Percentiles rank a stretch among this genome's conserved stretches.
Evolutionary conservation across 2,797 vertebrate species (phyloP).

Genomic region (Coregonus sp.): DNA sequence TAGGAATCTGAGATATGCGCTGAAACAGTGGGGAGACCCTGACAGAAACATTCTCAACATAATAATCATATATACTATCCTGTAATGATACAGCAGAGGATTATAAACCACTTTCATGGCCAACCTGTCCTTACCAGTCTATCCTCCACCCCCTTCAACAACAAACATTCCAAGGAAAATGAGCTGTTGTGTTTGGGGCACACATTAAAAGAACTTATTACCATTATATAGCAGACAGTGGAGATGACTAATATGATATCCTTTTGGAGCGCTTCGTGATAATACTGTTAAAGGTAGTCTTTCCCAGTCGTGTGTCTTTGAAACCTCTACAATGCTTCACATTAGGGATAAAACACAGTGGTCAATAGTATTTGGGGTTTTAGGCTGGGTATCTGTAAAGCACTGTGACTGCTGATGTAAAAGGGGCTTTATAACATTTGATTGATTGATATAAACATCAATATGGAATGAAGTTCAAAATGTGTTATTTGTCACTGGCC

Average conservation of each 20-base stretch:
- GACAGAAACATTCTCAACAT: neutral
- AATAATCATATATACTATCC: conserved; percentile 18
- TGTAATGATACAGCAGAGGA: conserved; percentile 35
- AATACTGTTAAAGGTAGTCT: neutral
- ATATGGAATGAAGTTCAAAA: neutral
- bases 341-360: neutral
- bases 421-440: neutral
- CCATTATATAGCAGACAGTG: neutral
- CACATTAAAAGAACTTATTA: neutral
- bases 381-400: neutral
- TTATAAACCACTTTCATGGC: conserved; percentile 68
- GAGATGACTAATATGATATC: neutral
- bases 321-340: neutral
- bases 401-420: neutral
- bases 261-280: neutral
- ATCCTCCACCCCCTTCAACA: neutral
- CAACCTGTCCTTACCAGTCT: conserved; percentile 45
- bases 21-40: neutral
- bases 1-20: conserved; percentile 24
- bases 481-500: neutral
- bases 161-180: neutral
- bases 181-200: neutral
- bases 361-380: neutral
- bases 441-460: neutral
- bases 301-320: neutral